These are phyloP conservation scores for Astur gentilis DNA, from an alignment of 2,113 vertebrate genomes.

Conservation along the genomic window DNA sequence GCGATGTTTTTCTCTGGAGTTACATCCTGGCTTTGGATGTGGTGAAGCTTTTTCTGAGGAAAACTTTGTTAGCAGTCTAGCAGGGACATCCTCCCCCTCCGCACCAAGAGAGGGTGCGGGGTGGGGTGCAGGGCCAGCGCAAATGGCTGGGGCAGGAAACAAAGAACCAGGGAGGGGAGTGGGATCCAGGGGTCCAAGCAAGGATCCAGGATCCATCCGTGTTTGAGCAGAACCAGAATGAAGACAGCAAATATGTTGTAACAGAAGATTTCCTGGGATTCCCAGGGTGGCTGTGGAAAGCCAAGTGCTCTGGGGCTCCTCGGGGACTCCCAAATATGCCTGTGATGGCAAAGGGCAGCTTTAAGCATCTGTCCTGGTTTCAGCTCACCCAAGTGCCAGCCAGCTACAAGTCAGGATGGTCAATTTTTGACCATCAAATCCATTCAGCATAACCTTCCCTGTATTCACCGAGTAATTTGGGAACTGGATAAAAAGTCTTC, in stretches of 20 bases:
- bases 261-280: not conserved
- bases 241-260: not conserved
- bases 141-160: not conserved
- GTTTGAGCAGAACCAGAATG: not conserved
- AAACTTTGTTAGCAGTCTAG: not conserved
- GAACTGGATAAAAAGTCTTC: not conserved
- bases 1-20: not conserved
- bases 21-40: not conserved
- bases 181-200: not conserved
- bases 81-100: not conserved
- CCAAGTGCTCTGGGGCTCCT: not conserved
- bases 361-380: not conserved
- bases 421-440: not conserved
- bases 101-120: rapidly evolving
- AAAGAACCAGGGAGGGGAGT: not conserved
- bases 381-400: not conserved
- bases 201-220: not conserved
- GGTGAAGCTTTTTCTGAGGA: not conserved
- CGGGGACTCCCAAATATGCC: not conserved
- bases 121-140: rapidly evolving
- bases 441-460: not conserved
- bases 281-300: not conserved
- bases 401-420: not conserved
- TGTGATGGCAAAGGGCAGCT: not conserved
- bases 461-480: not conserved